Evolutionary conservation across 1,140 invertebrate species (phyloP), one percentile per base, ranked within the genome.

Genomic region (Scylla paramamosain): DNA sequence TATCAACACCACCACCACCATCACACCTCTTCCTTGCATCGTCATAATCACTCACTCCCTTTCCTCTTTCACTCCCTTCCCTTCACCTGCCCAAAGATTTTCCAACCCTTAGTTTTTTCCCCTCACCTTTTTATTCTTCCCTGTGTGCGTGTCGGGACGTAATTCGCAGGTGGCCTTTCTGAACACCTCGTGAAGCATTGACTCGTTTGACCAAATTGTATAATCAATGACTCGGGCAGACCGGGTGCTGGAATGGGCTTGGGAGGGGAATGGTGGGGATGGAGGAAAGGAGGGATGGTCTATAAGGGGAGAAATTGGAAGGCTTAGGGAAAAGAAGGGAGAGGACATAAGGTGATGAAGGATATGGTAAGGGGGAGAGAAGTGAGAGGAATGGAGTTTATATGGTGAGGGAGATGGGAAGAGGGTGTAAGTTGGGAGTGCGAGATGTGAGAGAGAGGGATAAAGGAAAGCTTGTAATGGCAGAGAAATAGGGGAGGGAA

Each of bases 111-210:
- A 20, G 2, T 1, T 59, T 59, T 59, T 90, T n/a, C 4, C 89
- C 89, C 48, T 59, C 48, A 1, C 32, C 28, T 91, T 32, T 32
- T 91, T 67, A 59, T 59, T 20, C 52, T 77, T n/a, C 31, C 59
- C 29, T 48, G 84, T 28, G 91, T 31, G 59, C 95, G 77, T 93
- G 92, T 89, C 25, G 82, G 82, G 39, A 28, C 77, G 83, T 84
- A 91, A 95, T 94, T 94, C 92, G 31, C 93, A 94, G 89, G 93
- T 95, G 95, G 89, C 95, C 95, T 88, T 92, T 45, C 67, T 45
- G 95, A 95, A 82, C 93, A 88, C n/a, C 48, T 94, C n/a, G 93
- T 95, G 95, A 95, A 95, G 94, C 92, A 95, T 95, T 94, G 95
- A 77, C 91, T 59, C 95, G 94, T 95, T 93, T 95, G 31, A 10